Percentiles rank a stretch among this genome's conserved stretches.
Conservation (phyloP, 64 coral and sea anemone genomes). For the Orbicella faveolata region DNA sequence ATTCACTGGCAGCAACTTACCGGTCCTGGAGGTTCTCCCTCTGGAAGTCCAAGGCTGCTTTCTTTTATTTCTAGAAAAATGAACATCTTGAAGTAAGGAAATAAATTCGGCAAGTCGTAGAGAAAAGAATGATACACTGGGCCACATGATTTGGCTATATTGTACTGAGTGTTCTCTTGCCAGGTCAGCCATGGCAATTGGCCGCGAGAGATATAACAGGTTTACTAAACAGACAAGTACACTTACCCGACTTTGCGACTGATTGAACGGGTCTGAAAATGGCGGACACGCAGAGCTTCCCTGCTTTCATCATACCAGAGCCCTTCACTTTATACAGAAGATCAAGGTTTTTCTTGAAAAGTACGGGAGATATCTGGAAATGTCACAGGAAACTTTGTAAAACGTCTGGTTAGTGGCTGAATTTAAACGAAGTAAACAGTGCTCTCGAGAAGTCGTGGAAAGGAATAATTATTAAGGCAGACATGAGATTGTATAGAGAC, state of each 20-base stretch:
- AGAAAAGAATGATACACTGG: neutral
- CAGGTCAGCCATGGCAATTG: neutral
- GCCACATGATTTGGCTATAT: neutral
- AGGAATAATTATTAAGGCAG: neutral
- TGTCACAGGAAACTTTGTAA: neutral
- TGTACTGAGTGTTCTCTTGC: neutral
- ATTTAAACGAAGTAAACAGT: neutral
- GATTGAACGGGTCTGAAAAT: conserved; percentile 63
- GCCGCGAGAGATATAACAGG: no score
- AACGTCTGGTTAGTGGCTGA: neutral
- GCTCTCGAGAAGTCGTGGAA: neutral
- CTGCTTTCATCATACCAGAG: conserved; percentile 59
- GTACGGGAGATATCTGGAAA: conserved; percentile 39
- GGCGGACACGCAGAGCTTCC: conserved; percentile 65
- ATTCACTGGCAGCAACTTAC: conserved; percentile 9
- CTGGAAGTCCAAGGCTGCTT: conserved; percentile 42
- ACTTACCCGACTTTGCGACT: conserved; percentile 67
- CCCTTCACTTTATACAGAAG: conserved; percentile 54
- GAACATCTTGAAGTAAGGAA: neutral
- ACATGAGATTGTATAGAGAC: no score
- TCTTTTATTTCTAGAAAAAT: conserved; percentile 39
- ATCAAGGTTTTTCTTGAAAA: conserved; percentile 58
- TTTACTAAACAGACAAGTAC: neutral
- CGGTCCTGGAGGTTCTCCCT: conserved; percentile 58
- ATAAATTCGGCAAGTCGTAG: neutral